Evolutionary conservation across 2,797 vertebrate species (phyloP).

Genomic region (Malurus splendens): DNA sequence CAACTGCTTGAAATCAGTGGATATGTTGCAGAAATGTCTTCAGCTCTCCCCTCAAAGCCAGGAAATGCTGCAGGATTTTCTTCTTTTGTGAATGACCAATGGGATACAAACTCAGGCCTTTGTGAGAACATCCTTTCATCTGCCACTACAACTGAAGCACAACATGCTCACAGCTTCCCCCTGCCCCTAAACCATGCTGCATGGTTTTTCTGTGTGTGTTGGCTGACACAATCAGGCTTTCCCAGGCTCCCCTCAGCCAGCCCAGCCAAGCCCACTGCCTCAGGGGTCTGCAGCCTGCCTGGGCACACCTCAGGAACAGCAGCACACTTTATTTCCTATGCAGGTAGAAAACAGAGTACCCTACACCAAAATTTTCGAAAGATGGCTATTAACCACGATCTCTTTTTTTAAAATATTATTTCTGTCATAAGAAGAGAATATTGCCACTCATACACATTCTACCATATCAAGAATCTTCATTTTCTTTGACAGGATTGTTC

Average conservation of each 20-base stretch:
- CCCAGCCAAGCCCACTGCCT: not conserved
- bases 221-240: not conserved
- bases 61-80: not conserved
- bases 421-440: not conserved
- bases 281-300: not conserved
- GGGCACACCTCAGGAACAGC: not conserved
- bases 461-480: not conserved
- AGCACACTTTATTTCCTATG: not conserved
- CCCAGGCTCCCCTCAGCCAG: not conserved
- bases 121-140: not conserved
- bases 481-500: not conserved
- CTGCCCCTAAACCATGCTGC: not conserved
- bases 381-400: fast-evolving
- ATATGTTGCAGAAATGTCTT: not conserved
- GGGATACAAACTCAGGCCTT: not conserved
- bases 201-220: not conserved
- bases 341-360: not conserved
- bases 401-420: not conserved
- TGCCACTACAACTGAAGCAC: not conserved
- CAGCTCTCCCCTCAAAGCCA: not conserved
- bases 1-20: not conserved
- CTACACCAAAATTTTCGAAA: not conserved
- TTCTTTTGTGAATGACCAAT: not conserved
- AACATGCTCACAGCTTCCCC: fast-evolving
- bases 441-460: not conserved